phyloP scores from a whole-genome alignment of 2,113 vertebrate species.

The Xiphophorus maculatus region DNA sequence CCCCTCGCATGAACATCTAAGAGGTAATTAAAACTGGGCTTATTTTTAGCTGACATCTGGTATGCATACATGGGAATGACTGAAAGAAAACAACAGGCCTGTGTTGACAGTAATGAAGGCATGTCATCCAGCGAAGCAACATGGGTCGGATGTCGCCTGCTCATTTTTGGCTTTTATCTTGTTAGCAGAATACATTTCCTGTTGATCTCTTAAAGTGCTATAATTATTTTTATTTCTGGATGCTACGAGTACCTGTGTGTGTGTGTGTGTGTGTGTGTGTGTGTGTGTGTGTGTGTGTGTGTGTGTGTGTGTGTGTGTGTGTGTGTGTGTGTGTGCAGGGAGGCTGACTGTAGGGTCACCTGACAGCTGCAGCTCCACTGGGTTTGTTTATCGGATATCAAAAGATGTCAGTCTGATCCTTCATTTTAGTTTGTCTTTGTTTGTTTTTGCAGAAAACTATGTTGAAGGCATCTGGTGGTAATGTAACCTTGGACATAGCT shows the following conservation, averaged over 20 bases:
- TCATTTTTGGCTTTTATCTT: conserved; percentile 3
- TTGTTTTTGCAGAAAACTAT: not conserved
- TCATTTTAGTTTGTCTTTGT: not conserved
- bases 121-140: conserved; percentile 1
- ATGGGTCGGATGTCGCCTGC: not conserved
- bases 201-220: not conserved
- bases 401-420: not conserved
- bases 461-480: not conserved
- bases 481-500: not conserved
- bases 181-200: not conserved
- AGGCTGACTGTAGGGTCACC: not conserved
- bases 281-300: not conserved
- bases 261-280: too few relatives aligned
- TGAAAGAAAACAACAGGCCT: not conserved
- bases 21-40: conserved; percentile 12
- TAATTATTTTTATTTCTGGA: conserved; percentile 1
- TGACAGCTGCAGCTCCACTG: not conserved
- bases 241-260: not conserved
- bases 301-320: not conserved
- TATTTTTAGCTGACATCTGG: conserved; percentile 3
- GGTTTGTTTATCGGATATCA: not conserved
- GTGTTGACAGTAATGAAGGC: conserved; percentile 5
- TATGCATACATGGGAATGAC: not conserved
- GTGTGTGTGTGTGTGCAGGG: not conserved
- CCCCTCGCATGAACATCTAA: not conserved